Percentiles rank a stretch among this genome's conserved stretches.
Conservation (phyloP, 2,113 vertebrate species). For the Crotalus helleri region DNA sequence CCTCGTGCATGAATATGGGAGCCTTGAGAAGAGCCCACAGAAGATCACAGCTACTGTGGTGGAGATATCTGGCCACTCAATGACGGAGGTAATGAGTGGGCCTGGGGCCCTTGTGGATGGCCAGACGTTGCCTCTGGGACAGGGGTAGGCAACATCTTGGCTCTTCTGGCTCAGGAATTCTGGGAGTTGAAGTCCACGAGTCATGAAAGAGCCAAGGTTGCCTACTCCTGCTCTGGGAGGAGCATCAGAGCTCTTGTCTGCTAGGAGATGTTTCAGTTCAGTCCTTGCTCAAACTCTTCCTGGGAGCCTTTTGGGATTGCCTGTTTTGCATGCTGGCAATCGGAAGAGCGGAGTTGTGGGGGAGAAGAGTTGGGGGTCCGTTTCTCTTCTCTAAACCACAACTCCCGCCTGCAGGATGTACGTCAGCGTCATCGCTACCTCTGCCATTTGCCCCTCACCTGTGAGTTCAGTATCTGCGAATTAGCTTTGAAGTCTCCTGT, state of each 20-base stretch:
- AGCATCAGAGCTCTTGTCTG: background rate
- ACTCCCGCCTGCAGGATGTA: conserved; percentile 78
- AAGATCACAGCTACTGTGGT: conserved; percentile 90
- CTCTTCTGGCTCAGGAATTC: too few species aligned
- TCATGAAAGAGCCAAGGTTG: too few species aligned
- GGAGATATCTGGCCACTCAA: conserved; percentile 90
- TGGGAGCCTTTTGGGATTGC: background rate
- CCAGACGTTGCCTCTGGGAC: background rate
- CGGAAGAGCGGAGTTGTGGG: background rate
- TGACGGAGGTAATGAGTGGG: conserved; percentile 83
- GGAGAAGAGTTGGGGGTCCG: background rate
- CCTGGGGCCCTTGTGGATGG: background rate
- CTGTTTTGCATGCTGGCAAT: background rate
- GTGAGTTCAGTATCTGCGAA: conserved; percentile 98
- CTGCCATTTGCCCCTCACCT: conserved; percentile 94
- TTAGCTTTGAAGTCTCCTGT: conserved; percentile 87
- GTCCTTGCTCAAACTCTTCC: too few species aligned
- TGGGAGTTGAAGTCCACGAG: too few species aligned
- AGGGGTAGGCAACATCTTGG: too few species aligned
- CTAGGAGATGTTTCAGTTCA: background rate
- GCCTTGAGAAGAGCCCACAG: conserved; percentile 90
- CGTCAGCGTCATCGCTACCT: conserved; percentile 93
- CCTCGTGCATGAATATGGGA: conserved; percentile 89
- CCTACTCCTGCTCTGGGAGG: too few species aligned
- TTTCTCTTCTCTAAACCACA: background rate